These are phyloP conservation scores for Trichogramma pretiosum DNA, from an alignment of 1,140 invertebrate species.

Conservation along the genomic window DNA sequence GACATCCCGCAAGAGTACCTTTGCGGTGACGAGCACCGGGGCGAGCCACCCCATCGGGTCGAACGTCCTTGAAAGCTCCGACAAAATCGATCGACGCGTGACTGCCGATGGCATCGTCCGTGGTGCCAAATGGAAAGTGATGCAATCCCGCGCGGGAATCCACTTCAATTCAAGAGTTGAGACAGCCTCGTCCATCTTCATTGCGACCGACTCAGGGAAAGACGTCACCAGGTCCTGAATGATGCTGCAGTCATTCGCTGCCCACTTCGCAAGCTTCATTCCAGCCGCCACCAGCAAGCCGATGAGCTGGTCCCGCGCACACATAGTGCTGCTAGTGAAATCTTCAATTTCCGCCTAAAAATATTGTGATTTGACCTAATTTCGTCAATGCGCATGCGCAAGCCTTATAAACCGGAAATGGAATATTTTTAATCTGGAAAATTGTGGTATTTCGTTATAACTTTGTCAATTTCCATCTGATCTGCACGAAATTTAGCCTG, in stretches of 20 bases:
- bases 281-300: not conserved
- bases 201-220: no score
- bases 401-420: no score
- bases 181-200: not conserved
- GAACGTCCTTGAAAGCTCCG: not conserved
- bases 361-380: no score
- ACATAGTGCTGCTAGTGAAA: no score
- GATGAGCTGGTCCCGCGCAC: constrained; percentile 1
- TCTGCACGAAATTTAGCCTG: no score
- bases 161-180: not conserved
- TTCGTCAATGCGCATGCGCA: no score
- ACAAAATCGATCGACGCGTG: not conserved
- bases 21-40: not conserved
- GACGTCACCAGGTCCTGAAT: not conserved
- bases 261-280: not conserved
- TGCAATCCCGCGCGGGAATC: not conserved
- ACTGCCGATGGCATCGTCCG: not conserved
- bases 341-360: no score
- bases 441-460: no score
- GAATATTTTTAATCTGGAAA: no score
- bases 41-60: constrained; percentile 4
- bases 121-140: not conserved
- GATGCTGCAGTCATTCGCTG: not conserved
- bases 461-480: no score
- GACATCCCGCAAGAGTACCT: not conserved